Conservation (phyloP, 2,888 invertebrate species). For the Liopterus haemorrhoidalis region DNA sequence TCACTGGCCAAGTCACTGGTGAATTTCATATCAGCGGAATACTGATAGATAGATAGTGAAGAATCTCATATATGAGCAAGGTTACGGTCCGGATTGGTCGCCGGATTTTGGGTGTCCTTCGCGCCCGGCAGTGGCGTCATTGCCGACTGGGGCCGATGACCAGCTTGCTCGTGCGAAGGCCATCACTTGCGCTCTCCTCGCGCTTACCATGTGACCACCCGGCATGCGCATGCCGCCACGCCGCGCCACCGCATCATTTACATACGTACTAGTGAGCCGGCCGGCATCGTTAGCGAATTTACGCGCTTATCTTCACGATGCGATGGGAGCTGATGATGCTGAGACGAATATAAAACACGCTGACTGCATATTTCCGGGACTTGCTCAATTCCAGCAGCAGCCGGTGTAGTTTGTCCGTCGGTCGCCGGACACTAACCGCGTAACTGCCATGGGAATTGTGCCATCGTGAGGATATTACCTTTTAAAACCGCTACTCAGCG, state of each 20-base stretch:
- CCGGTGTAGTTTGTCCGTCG: too few relatives aligned
- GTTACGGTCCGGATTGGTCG: constrained; percentile 11
- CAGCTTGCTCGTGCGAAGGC: constrained; percentile 20
- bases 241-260: constrained; percentile 1
- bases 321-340: too few relatives aligned
- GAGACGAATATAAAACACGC: too few relatives aligned
- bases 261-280: too few relatives aligned
- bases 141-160: constrained; percentile 16
- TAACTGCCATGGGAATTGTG: too few relatives aligned
- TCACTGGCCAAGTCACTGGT: constrained; percentile 10
- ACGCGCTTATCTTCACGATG: too few relatives aligned
- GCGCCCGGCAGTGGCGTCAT: constrained; percentile 6
- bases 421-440: too few relatives aligned
- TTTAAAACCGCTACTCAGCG: too few relatives aligned
- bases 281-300: too few relatives aligned
- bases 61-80: constrained; percentile 2
- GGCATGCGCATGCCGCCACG: neutral
- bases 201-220: constrained; percentile 8
- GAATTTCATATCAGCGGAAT: constrained; percentile 8
- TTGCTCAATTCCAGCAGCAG: too few relatives aligned
- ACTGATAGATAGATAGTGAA: neutral
- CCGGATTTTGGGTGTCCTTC: constrained; percentile 19
- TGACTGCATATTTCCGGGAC: too few relatives aligned
- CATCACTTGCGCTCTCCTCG: constrained; percentile 3
- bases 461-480: too few relatives aligned